Percentiles rank a stretch among this genome's conserved stretches.
These are phyloP conservation scores for Gasterosteus nipponicus DNA, from an alignment of 2,113 vertebrate species.

Conservation along the genomic window DNA sequence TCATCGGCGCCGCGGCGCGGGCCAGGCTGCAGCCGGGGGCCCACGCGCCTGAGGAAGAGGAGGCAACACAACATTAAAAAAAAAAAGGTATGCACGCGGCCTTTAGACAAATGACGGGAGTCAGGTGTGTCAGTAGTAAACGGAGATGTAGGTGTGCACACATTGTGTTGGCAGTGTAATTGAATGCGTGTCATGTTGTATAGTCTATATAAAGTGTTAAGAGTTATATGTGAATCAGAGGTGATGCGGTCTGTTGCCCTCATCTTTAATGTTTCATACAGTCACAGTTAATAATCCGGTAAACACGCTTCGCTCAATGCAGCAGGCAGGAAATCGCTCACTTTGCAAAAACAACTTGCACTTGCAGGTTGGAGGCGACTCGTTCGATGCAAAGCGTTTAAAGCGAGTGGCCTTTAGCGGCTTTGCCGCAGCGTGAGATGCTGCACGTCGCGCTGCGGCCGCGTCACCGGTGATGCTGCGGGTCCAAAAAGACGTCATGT, in stretches of 20 bases:
- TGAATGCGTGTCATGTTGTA: no score
- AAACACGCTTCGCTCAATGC: background rate
- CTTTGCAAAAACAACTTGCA: background rate
- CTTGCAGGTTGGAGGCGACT: background rate
- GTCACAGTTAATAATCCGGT: background rate
- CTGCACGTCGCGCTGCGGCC: conserved; percentile 38
- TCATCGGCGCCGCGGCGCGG: conserved; percentile 69
- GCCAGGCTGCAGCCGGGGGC: conserved; percentile 71
- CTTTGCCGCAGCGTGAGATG: background rate
- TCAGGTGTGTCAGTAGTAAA: background rate
- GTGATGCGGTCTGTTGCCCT: background rate
- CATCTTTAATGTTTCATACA: background rate
- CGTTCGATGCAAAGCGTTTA: background rate
- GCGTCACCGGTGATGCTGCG: conserved; percentile 29
- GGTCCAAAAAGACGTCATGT: background rate
- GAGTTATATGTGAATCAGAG: background rate
- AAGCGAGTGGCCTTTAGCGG: background rate
- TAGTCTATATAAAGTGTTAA: no score
- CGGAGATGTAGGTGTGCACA: background rate
- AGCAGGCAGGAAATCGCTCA: conserved; percentile 59
- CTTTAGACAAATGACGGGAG: background rate
- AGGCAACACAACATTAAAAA: no score
- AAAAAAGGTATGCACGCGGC: background rate
- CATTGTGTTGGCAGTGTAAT: no score
- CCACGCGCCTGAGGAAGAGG: conserved; percentile 62